phyloP scores from a whole-genome alignment of 2,113 vertebrate genomes.

The Phyllopteryx taeniolatus region DNA sequence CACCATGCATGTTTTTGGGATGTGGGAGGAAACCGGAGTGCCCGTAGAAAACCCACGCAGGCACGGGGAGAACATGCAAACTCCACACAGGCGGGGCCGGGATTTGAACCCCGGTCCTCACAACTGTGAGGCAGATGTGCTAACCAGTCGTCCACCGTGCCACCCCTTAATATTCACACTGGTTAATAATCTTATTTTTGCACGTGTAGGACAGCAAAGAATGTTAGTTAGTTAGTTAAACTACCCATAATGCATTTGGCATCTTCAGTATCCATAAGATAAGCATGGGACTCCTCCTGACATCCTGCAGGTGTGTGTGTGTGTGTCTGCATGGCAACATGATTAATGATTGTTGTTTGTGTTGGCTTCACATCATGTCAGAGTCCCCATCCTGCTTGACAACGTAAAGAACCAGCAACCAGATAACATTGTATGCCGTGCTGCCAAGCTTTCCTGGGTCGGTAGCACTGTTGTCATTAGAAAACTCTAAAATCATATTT shows the following conservation, averaged over 20 bases:
- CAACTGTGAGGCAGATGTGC: too few relatives aligned
- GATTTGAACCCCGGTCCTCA: too few relatives aligned
- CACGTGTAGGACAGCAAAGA: too few relatives aligned
- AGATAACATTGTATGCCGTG: conserved; percentile 65
- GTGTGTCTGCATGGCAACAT: neutral
- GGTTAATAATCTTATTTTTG: too few relatives aligned
- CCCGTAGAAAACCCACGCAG: too few relatives aligned
- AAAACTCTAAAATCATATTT: conserved; percentile 13
- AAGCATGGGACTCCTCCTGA: neutral
- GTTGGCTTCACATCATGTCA: conserved; percentile 39
- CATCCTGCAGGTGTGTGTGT: conserved; percentile 3
- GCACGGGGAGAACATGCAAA: too few relatives aligned
- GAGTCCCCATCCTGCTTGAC: conserved; percentile 28
- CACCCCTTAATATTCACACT: too few relatives aligned
- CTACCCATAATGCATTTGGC: neutral
- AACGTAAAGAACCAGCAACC: conserved; percentile 41
- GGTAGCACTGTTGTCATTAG: conserved; percentile 34
- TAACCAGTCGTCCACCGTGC: too few relatives aligned
- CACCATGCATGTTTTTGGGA: too few relatives aligned
- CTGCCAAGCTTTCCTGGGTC: conserved; percentile 36
- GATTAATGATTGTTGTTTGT: conserved; percentile 32
- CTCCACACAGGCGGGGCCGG: too few relatives aligned
- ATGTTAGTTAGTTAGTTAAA: neutral
- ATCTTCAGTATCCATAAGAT: too few relatives aligned
- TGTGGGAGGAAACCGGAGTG: too few relatives aligned